Evolutionary conservation across 2,797 vertebrate genomes (phyloP), one percentile per base, ranked within the genome.

Genomic region (Rhinogobio ventralis): DNA sequence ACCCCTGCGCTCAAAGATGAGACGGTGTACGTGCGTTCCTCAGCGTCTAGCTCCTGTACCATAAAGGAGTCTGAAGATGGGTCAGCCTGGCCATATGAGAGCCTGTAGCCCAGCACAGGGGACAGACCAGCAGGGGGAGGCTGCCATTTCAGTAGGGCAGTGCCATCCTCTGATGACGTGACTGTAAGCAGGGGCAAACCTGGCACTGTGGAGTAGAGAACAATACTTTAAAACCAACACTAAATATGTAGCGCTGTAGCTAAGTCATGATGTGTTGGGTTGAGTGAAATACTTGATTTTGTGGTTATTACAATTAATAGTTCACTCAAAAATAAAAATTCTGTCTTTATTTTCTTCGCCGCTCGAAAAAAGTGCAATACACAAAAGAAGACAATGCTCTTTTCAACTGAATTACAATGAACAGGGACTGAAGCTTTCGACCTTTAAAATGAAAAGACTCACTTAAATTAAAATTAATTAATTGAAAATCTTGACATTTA

Each of bases 1-100:
- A 97, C 95, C 89, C 97, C 98, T 91, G 95, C 97, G 88, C 97
- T 97, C 90, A 99, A 95, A 88, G 98, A 97, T 85, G 95, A 96
- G 14, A 96, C 95, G 0, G 96, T 96, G 91, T 96, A 98, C 88
- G 95, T 96, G 82, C 95, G 96, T 87, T 98, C 97, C 78, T 96
- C 96, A 78, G 95, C 91, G 2, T 96, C 96, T 90, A 99, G 97
- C 84, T 99, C 97, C 87, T 97, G 93, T 77, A 96, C 96, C 0
- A 95, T 96, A 67, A 96, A 95, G 15, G 73, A 51, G 68, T 73
- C 79, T 0, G 95, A 93, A 83, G 97, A 94, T 86, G 94, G 67
- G n/a, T 99, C 97, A 33, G 95, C 93, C 28, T 95, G 96, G 85
- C 97, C 97, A 79, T 96, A 98, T 86, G 95, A 98, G 81, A 99